These are phyloP conservation scores for Pelobates cultripes DNA, from an alignment of 2,797 vertebrate genomes.

Conservation along the genomic window DNA sequence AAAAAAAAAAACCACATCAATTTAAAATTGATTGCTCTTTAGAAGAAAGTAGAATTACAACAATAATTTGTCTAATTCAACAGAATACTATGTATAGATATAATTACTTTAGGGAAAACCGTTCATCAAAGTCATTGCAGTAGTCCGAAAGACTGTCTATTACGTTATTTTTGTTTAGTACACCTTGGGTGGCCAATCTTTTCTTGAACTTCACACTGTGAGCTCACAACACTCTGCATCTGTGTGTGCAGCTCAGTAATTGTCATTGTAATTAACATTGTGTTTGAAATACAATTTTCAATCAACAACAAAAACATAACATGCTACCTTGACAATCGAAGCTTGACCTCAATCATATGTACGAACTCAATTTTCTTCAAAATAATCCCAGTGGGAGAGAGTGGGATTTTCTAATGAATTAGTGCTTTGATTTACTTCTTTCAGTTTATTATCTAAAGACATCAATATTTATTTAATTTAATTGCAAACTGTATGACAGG, in stretches of 20 bases:
- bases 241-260: slow-evolving; percentile 24
- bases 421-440: slow-evolving; percentile 30
- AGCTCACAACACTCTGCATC: slow-evolving; percentile 10
- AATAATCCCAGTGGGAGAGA: slow-evolving; percentile 18
- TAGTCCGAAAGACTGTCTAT: slow-evolving; percentile 20
- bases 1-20: slow-evolving; percentile 2
- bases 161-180: slow-evolving; percentile 33
- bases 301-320: slow-evolving; percentile 27
- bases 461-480: too few species aligned
- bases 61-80: slow-evolving; percentile 39
- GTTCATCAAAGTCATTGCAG: slow-evolving; percentile 30
- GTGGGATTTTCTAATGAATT: slow-evolving; percentile 10
- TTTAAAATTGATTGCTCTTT: slow-evolving; percentile 39
- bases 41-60: slow-evolving; percentile 26
- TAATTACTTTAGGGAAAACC: slow-evolving; percentile 43
- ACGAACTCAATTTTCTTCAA: neutral
- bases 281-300: slow-evolving; percentile 16
- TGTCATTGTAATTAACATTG: slow-evolving; percentile 37
- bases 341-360: slow-evolving; percentile 24
- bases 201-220: slow-evolving; percentile 10
- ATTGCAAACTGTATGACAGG: too few species aligned
- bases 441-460: neutral
- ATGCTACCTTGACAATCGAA: slow-evolving; percentile 30
- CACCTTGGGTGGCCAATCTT: neutral
- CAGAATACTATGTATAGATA: slow-evolving; percentile 30